Base-by-base conservation (phyloP, 2,113 vertebrate species). In the Onychostruthus taczanowskii region DNA sequence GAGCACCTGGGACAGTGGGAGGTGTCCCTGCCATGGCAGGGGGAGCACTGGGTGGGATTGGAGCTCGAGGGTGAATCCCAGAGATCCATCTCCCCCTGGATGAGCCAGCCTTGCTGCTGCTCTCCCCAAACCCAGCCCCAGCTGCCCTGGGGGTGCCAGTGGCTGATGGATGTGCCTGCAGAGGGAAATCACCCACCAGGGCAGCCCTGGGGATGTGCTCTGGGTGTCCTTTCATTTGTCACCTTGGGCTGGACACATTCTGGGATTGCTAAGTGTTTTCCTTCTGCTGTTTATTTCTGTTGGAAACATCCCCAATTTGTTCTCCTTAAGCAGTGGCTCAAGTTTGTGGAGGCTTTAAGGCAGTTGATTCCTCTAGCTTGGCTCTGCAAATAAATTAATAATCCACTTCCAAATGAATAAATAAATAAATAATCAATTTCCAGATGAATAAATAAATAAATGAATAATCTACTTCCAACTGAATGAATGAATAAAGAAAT, bases 131-230 rank as follows among this genome's bases (percentile, higher is more conserved):
- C 59, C 39, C 83, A 4, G 69, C 81, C 81, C 30, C 85, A 37
- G 15, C n/a, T 70, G 23, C 90, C 94, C n/a, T 70, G 89, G 87
- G 93, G 41, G 39, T 35, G 95, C 49, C 96, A 70, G 27, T 6
- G 59, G 79, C 13, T 95, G 93, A 96, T 91, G 91, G 94, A 95
- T 94, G 82, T 63, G 78, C 68, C 78, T 64, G 84, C 78, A 52
- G 86, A 82, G 68, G 89, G 92, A 68, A 95, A 90, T 70, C 78
- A 68, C 31, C 73, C 17, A 15, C 47, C 3, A 4, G 76, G 73
- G 86, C 90, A 61, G 12, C 68, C 44, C 67, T 64, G 86, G 74
- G 83, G 69, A 44, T 35, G n/a, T 55, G 91, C 86, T 76, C 73
- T 33, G 47, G 1, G n/a, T 52, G 13, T 80, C 18, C 50, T 83